Conservation (phyloP, 2,113 vertebrate species). For the Macquaria australasica region DNA sequence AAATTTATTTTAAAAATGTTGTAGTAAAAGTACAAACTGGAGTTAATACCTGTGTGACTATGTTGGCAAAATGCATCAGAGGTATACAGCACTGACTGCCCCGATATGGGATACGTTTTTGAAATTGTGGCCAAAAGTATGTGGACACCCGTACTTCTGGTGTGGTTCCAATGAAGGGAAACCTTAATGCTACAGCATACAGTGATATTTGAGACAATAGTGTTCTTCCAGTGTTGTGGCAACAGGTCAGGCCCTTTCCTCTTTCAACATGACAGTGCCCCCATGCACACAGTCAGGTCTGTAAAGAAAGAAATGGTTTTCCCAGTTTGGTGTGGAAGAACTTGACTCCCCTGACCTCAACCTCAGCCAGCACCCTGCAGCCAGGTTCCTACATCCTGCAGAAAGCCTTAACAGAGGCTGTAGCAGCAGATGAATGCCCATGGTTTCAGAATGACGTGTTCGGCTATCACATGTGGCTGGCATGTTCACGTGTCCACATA, state of each 20-base stretch:
- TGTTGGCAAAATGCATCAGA: not conserved
- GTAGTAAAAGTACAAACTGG: not conserved
- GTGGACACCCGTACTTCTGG: not conserved
- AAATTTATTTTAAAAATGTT: not conserved
- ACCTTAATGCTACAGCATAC: not conserved
- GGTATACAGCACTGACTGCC: not conserved
- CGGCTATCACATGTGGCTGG: not conserved
- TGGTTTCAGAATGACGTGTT: no score
- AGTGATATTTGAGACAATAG: not conserved
- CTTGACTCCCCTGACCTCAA: not conserved
- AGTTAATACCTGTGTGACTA: not conserved
- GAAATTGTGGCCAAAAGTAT: not conserved
- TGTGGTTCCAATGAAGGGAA: not conserved
- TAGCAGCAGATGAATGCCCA: not conserved
- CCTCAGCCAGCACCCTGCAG: not conserved
- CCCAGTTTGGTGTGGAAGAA: not conserved
- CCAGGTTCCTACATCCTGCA: not conserved
- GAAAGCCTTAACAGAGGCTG: not conserved
- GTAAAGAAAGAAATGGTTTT: no score
- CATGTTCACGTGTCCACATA: not conserved
- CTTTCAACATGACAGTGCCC: not conserved
- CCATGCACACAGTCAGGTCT: not conserved
- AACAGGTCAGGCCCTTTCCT: not conserved
- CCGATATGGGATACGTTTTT: not conserved
- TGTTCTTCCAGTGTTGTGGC: not conserved